Evolutionary conservation across 2,113 vertebrate genomes (phyloP).

Genomic region (Empidonax traillii): DNA sequence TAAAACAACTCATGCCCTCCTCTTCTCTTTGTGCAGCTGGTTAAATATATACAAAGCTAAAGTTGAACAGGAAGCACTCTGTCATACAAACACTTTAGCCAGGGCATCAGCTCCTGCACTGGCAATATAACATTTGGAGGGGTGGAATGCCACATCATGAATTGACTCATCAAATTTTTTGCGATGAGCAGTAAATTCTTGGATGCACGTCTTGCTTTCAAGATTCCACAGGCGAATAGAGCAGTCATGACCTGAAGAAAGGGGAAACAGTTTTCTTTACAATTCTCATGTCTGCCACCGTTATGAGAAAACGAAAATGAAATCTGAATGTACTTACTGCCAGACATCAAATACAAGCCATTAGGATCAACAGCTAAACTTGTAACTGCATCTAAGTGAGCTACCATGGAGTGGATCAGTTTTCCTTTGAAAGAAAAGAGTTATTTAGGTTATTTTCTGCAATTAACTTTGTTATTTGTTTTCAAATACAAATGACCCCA

Average conservation of each 20-base stretch:
- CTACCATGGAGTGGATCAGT: constrained; percentile 97
- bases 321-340: constrained; percentile 86
- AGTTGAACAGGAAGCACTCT: constrained; percentile 62
- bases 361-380: constrained; percentile 98
- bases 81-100: constrained; percentile 99
- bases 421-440: constrained; percentile 80
- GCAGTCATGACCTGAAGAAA: constrained; percentile 92
- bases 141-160: constrained; percentile 97
- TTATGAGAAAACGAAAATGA: constrained; percentile 19
- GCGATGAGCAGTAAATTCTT: constrained; percentile 98
- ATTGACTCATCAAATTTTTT: constrained; percentile 98
- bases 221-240: constrained; percentile 99
- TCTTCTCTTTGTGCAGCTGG: constrained; percentile 76
- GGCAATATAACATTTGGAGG: constrained; percentile 97
- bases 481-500: not conserved
- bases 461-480: not conserved
- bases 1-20: constrained; percentile 52
- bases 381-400: constrained; percentile 97
- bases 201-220: constrained; percentile 99
- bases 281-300: not conserved
- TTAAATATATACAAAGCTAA: constrained; percentile 80
- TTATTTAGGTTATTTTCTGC: constrained; percentile 24
- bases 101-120: constrained; percentile 97
- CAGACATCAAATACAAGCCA: constrained; percentile 98
- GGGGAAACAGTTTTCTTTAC: not conserved